A percentile compares a stretch with the other conserved stretches of the same genome.
phyloP scores from a whole-genome alignment of 1,140 invertebrate species.

The Drosophila sechellia region DNA sequence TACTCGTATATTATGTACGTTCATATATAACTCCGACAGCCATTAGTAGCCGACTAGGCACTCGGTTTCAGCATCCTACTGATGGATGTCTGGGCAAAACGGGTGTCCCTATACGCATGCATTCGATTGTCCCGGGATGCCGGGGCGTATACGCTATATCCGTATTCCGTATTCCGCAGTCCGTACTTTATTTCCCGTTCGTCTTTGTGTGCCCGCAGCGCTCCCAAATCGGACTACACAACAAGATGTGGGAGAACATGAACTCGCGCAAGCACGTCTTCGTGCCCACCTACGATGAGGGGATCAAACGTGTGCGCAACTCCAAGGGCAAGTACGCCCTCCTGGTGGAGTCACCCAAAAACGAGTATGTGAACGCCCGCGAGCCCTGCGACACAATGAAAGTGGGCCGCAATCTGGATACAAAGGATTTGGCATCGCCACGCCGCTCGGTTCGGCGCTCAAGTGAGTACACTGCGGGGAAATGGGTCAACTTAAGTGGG shows the following conservation, averaged over 20 bases:
- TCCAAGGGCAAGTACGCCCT: conserved; percentile 97
- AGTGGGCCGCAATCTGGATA: conserved; percentile 95
- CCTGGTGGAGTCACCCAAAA: conserved; percentile 96
- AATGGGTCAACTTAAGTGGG: not conserved
- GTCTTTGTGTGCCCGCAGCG: conserved; percentile 86
- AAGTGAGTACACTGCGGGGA: conserved; percentile 87
- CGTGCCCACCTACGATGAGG: conserved; percentile 92
- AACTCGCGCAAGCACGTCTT: conserved; percentile 93
- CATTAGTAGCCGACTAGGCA: conserved; percentile 14
- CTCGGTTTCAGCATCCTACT: not conserved
- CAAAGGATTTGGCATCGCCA: conserved; percentile 97
- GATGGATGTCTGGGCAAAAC: conserved; percentile 20
- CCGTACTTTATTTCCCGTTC: conserved; percentile 13
- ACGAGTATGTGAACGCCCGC: conserved; percentile 96
- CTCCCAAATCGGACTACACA: conserved; percentile 95
- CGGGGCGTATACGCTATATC: conserved; percentile 17
- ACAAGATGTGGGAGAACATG: conserved; percentile 99
- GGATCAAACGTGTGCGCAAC: conserved; percentile 91
- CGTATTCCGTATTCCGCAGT: not conserved
- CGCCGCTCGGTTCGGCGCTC: conserved; percentile 94
- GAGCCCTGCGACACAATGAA: conserved; percentile 98
- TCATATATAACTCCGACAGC: conserved; percentile 2
- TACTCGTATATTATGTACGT: not conserved
- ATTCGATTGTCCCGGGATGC: conserved; percentile 18
- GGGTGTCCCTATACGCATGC: conserved; percentile 15